These are phyloP conservation scores for Amphipoea lucens DNA, from an alignment of 2,888 invertebrate genomes.

Conservation along the genomic window DNA sequence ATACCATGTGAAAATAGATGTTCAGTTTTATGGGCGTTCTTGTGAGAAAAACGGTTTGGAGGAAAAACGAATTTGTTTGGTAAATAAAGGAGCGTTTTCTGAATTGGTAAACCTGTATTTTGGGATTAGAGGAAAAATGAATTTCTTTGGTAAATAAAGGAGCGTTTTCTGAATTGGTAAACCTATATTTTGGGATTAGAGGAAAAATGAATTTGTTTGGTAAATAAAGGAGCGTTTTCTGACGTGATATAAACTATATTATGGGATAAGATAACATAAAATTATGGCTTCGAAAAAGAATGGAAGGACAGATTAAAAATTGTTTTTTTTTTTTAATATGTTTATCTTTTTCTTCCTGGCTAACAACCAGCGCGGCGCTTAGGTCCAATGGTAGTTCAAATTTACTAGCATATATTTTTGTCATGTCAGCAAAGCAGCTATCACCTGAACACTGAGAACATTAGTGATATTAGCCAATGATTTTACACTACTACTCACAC, in stretches of 20 bases:
- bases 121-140: neutral
- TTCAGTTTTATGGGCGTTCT: constrained; percentile 21
- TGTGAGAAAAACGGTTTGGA: neutral
- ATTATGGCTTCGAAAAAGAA: neutral
- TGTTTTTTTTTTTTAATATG: neutral
- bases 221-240: neutral
- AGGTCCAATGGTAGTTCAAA: neutral
- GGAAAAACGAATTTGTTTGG: neutral
- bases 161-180: neutral
- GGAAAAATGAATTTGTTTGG: neutral
- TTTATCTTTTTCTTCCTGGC: neutral
- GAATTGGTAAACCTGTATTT: neutral
- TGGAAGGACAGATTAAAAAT: neutral
- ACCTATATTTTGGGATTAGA: neutral
- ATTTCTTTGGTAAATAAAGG: neutral
- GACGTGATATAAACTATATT: neutral
- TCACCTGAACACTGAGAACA: neutral
- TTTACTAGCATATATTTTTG: neutral
- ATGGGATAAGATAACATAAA: too few species aligned
- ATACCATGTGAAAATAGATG: constrained; percentile 29
- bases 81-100: neutral
- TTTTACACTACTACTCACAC: neutral
- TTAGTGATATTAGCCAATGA: neutral
- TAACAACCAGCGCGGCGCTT: neutral
- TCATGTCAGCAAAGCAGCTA: neutral